A percentile compares a stretch with the other conserved stretches of the same genome.
These are phyloP conservation scores for Chymomyza procnemis DNA, from an alignment of 2,888 invertebrate species.

Conservation along the genomic window DNA sequence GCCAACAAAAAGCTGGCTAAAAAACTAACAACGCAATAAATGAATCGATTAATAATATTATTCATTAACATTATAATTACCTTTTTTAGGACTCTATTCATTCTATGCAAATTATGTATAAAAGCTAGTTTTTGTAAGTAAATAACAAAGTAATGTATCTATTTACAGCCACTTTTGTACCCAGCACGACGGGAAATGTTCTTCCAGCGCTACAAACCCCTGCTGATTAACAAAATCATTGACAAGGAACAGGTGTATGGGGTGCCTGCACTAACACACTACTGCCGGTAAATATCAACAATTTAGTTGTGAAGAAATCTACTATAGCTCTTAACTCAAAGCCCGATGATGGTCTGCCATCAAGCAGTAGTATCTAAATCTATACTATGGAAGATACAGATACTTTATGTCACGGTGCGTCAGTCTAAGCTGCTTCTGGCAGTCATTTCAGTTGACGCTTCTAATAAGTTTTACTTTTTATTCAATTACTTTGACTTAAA, in stretches of 20 bases:
- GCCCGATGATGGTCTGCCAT: background rate
- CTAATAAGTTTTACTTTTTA: constrained; percentile 60
- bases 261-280: constrained; percentile 84
- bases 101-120: too few relatives aligned
- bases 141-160: background rate
- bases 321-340: background rate
- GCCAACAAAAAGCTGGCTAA: too few relatives aligned
- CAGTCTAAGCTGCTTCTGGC: constrained; percentile 25
- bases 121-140: background rate
- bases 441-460: constrained; percentile 41
- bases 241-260: constrained; percentile 77
- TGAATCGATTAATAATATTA: too few relatives aligned
- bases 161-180: constrained; percentile 71
- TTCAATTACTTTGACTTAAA: constrained; percentile 61
- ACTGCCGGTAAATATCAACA: constrained; percentile 80
- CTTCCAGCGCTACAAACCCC: constrained; percentile 73
- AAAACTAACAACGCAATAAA: too few relatives aligned
- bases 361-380: background rate
- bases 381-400: background rate
- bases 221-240: constrained; percentile 76
- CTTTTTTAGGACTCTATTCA: too few relatives aligned
- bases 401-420: constrained; percentile 28
- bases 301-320: background rate
- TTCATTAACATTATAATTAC: too few relatives aligned
- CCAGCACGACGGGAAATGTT: constrained; percentile 74